These are phyloP conservation scores for Chiloscyllium plagiosum DNA, from an alignment of 2,113 vertebrate genomes.

Conservation along the genomic window DNA sequence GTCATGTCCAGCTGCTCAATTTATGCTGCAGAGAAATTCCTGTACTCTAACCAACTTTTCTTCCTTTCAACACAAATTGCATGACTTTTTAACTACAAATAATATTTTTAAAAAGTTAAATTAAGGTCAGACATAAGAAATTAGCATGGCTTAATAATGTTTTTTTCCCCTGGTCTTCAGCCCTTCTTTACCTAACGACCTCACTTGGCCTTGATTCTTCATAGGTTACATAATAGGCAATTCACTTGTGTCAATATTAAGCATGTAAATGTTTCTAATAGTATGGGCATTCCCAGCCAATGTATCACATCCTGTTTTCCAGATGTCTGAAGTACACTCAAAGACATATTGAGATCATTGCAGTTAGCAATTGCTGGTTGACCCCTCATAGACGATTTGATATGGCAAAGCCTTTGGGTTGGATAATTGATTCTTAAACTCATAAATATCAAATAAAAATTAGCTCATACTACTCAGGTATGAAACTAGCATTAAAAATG, in stretches of 20 bases:
- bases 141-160: no score
- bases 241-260: background rate
- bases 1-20: background rate
- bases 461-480: background rate
- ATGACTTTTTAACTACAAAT: background rate
- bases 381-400: background rate
- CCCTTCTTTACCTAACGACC: background rate
- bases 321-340: background rate
- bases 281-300: background rate
- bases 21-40: background rate
- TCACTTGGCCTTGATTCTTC: background rate
- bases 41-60: background rate
- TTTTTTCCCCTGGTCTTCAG: background rate
- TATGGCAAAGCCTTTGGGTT: background rate
- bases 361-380: background rate
- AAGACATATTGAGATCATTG: background rate
- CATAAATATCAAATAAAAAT: background rate
- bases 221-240: background rate
- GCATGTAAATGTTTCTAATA: background rate
- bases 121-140: background rate
- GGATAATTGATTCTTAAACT: background rate
- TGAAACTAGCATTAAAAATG: background rate
- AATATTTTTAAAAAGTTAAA: background rate
- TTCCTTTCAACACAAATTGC: background rate
- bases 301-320: background rate